phyloP scores from a whole-genome alignment of 2,797 vertebrate genomes.

The Acanthurus leucopareius region DNA sequence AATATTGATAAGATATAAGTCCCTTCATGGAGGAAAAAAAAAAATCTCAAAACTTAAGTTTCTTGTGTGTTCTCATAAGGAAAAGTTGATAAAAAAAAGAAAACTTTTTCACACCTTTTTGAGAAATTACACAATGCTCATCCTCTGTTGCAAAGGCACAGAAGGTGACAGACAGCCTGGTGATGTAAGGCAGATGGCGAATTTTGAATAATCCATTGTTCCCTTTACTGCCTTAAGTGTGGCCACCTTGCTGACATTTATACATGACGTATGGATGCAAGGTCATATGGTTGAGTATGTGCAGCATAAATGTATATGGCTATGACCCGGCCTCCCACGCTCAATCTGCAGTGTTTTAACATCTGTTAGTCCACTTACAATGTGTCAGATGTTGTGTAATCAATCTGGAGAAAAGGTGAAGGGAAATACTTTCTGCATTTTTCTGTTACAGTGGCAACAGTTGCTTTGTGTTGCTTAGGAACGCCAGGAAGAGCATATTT shows the following conservation, averaged over 20 bases:
- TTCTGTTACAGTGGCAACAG: background rate
- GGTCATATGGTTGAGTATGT: too few species aligned
- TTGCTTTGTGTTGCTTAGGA: constrained; percentile 21
- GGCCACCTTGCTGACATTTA: constrained; percentile 38
- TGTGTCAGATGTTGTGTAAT: constrained; percentile 12
- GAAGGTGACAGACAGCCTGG: background rate
- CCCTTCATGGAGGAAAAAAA: background rate
- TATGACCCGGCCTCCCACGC: too few species aligned
- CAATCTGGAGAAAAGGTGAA: background rate
- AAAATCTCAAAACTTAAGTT: background rate
- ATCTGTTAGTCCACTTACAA: background rate
- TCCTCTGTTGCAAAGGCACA: background rate
- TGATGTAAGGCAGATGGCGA: constrained; percentile 43
- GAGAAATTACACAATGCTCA: background rate
- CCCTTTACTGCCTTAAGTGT: background rate
- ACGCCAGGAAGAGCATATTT: constrained; percentile 9
- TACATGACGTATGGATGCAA: too few species aligned
- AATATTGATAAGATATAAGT: background rate
- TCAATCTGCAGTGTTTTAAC: background rate
- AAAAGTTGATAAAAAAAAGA: background rate
- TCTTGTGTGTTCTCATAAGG: background rate
- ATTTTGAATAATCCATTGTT: constrained; percentile 45
- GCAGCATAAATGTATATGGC: too few species aligned
- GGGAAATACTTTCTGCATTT: background rate
- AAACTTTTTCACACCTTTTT: background rate